phyloP scores from a whole-genome alignment of 2,113 vertebrate species.

The Phalacrocorax carbo region DNA sequence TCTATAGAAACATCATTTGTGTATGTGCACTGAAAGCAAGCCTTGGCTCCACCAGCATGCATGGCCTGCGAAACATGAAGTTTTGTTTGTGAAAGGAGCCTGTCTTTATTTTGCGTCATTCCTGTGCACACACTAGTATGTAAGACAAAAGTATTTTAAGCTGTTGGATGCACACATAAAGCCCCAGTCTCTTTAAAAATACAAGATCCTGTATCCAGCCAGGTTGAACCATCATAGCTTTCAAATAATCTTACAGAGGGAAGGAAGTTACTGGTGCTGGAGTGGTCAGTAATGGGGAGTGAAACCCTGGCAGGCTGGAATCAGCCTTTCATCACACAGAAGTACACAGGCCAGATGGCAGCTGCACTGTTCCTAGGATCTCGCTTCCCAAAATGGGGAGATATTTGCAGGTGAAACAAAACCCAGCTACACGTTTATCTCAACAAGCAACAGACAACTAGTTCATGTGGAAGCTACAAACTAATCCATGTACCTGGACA shows the following conservation, averaged over 20 bases:
- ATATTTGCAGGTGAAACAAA: not conserved
- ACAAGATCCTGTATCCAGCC: not conserved
- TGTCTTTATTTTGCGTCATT: not conserved
- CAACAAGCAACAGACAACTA: not conserved
- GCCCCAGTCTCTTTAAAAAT: not conserved
- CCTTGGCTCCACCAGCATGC: not conserved
- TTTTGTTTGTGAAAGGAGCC: not conserved
- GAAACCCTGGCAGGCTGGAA: not conserved
- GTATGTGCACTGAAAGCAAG: rapidly evolving
- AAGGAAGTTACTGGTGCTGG: not conserved
- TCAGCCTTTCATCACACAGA: not conserved
- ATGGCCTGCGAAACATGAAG: not conserved
- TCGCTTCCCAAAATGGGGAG: not conserved
- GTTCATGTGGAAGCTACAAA: not conserved
- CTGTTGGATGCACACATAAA: not conserved
- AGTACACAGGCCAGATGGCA: not conserved
- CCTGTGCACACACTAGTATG: too few species aligned
- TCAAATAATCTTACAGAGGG: not conserved
- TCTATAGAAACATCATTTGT: not conserved
- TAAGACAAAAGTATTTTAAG: not conserved
- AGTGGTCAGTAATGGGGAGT: not conserved
- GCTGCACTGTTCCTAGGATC: not conserved
- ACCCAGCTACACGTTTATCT: not conserved
- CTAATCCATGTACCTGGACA: not conserved
- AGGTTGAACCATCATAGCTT: not conserved